Percentiles rank a stretch among this genome's conserved stretches.
Evolutionary conservation across 1,140 invertebrate genomes (phyloP).

Genomic region (Drosophila punjabiensis): DNA sequence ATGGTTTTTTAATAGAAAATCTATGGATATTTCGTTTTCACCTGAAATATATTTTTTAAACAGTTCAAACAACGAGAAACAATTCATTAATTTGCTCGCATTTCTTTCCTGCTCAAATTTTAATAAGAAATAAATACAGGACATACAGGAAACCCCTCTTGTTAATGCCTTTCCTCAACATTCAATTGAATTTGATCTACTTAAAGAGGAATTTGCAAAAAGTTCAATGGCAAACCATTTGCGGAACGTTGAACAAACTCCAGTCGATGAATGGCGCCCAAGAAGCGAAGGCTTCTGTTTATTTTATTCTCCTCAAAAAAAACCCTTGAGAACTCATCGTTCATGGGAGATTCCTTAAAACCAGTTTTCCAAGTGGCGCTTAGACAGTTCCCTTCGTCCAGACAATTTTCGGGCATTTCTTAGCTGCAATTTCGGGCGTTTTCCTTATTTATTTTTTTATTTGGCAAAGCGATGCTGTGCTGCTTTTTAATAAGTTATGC

Average conservation of each 20-base stretch:
- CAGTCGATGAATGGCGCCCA: conserved; percentile 71
- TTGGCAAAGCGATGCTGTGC: conserved; percentile 22
- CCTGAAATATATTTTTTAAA: not conserved
- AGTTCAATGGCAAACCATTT: conserved; percentile 66
- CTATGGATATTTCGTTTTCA: not conserved
- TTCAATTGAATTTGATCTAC: conserved; percentile 47
- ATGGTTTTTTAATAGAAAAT: not conserved
- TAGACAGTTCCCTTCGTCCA: conserved; percentile 48
- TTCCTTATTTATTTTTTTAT: conserved; percentile 14
- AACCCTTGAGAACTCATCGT: conserved; percentile 1
- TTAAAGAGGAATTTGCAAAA: conserved; percentile 53
- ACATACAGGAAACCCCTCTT: conserved; percentile 17
- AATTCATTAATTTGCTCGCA: not conserved
- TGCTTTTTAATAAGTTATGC: conserved; percentile 73
- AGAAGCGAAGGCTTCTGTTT: not conserved
- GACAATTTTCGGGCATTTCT: conserved; percentile 69
- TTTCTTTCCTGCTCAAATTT: not conserved
- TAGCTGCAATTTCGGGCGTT: conserved; percentile 60
- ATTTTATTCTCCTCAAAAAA: not conserved
- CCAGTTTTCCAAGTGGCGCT: conserved; percentile 77
- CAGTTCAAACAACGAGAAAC: not conserved
- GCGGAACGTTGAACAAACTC: conserved; percentile 14
- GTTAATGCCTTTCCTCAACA: not conserved
- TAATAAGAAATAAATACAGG: not conserved
- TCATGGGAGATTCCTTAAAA: conserved; percentile 45